A percentile compares a stretch with the other conserved stretches of the same genome.
Conservation (phyloP, 1,140 invertebrate genomes). For the Drosophila baimaii region DNA sequence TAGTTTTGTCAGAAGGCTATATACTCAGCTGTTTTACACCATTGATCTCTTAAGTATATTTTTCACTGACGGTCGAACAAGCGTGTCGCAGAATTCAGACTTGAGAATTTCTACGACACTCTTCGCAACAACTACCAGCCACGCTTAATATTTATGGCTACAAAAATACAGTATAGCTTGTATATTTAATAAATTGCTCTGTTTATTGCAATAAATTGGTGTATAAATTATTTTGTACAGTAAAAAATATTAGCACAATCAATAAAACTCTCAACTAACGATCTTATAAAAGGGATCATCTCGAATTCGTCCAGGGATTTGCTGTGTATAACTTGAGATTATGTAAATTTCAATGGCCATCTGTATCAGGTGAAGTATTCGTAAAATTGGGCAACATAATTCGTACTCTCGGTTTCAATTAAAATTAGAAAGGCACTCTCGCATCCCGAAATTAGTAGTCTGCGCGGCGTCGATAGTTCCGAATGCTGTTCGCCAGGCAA, state of each 20-base stretch:
- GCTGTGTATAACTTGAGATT: constrained; percentile 37
- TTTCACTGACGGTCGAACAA: too few relatives aligned
- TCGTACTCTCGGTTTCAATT: constrained; percentile 78
- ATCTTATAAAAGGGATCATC: constrained; percentile 33
- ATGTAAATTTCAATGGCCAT: constrained; percentile 66
- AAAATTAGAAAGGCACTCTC: constrained; percentile 63
- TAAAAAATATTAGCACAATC: constrained; percentile 66
- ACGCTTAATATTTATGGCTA: too few relatives aligned
- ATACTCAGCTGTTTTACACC: too few relatives aligned
- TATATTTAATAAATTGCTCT: constrained; percentile 47
- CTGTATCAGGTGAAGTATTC: constrained; percentile 45
- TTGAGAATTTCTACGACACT: too few relatives aligned
- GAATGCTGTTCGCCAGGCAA: constrained; percentile 94
- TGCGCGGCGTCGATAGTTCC: constrained; percentile 88
- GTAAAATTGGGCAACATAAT: constrained; percentile 72
- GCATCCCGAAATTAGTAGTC: constrained; percentile 85
- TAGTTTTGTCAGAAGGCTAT: too few relatives aligned
- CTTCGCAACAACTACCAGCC: too few relatives aligned
- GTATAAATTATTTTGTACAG: constrained; percentile 73
- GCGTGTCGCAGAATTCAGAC: too few relatives aligned
- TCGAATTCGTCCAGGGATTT: constrained; percentile 32
- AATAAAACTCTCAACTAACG: constrained; percentile 25
- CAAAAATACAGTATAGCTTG: background rate
- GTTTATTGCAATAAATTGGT: constrained; percentile 64
- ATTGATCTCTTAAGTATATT: too few relatives aligned